Evolutionary conservation across 2,113 vertebrate species (phyloP), one percentile per base, ranked within the genome.

Genomic region (Ictalurus punctatus): DNA sequence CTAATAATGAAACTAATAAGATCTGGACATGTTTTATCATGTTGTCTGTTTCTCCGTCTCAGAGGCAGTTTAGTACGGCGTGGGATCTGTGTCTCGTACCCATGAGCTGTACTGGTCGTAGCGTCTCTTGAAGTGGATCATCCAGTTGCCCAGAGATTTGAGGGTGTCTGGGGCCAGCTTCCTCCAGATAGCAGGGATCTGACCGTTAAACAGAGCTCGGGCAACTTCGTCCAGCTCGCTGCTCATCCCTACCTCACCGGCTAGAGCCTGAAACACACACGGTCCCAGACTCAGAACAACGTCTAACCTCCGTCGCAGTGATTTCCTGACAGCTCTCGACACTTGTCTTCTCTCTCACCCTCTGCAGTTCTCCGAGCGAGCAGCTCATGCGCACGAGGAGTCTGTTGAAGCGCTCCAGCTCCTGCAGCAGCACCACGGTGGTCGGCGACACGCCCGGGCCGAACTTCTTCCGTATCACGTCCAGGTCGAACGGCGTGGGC

Each of bases 191-290:
- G 65, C 86, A 0, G 98, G 98, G 82, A 99, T 98, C 21, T 97
- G 95, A 1, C 97, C 97, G 0, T 98, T 95, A 80, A 97, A 99
- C 86, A 99, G 96, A 0, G 98, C 96, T 74, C 93, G 94, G 79
- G 98, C 96, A 14, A 99, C 96, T 0, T 98, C 96, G 0, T 99
- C 98, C 90, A 99, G 91, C 89, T 99, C 98, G 4, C 88, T 97
- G 96, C 98, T 99, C 98, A 99, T 99, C 0, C 98, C 98, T 0
- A 99, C 97, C 19, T 99, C 97, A 30, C 98, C 98, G 1, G 97
- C 96, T 95, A 99, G 92, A 59, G 98, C 98, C 98, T 99, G 89
- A 0, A 56, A 37, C 14, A 73, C 52, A 84, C 65, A 87, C 65
- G 48, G 4, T 84, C 73, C 86, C 52, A 76, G 7, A 34, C 30